Base-by-base conservation (phyloP, 2,113 vertebrate species). In the Brachyistius frenatus region DNA sequence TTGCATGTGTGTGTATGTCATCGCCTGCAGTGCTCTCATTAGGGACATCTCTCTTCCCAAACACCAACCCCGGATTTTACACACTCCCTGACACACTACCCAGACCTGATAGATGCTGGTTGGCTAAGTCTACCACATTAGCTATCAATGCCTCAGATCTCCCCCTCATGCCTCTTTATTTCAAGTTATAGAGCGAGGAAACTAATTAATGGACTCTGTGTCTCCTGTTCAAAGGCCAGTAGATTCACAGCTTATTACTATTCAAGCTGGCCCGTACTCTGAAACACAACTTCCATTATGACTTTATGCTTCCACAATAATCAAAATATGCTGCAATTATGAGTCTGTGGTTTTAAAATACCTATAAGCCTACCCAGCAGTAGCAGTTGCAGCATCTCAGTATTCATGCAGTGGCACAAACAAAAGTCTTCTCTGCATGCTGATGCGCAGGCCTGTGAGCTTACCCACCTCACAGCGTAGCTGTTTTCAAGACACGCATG, bases 151-250 rank as follows among this genome's bases (percentile, higher is more conserved):
- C 68, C 47, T 82, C 60, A 63, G 67, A 83, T 86, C 68, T 76
- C 62, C 67, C 64, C 69, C 79, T 73, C 9, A 3, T 30, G 13
- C 69, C 74, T 80, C 66, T 84, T 85, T 78, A 78, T 83, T 88
- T 69, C 77, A 79, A 62, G 75, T 78, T 83, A 70, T 61, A 39
- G 39, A 86, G 80, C 15, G 44, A 49, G 69, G 46, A 70, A 86
- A 78, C 74, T 78, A 86, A 90, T 90, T 82, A 83, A 88, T 70
- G 54, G 76, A 85, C 84, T 86, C 74, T 31, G 5, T 76, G 78
- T 70, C 68, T 84, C 60, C 55, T 80, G 74, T 84, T 84, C 78
- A 65, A 76, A 83, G 72, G 61, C 81, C 78, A 80, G 88, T 86
- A 80, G 47, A 86, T 80, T 67, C 66, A 44, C 61, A 57, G 83